Conservation (phyloP, 2,113 vertebrate genomes). For the Myrmophylax atrothorax region DNA sequence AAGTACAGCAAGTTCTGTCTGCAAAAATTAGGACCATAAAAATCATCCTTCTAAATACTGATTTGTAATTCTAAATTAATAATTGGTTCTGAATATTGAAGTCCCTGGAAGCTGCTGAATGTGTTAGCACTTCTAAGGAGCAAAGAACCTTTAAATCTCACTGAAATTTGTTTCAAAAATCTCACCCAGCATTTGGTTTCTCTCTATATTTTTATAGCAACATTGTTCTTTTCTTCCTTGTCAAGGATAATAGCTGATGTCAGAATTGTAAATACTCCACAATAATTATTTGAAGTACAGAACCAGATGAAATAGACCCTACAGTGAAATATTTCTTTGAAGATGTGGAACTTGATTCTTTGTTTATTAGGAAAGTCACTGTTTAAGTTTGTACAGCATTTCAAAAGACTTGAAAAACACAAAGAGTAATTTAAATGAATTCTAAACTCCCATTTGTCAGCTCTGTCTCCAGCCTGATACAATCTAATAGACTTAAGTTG, state of each 20-base stretch:
- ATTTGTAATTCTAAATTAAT: not conserved
- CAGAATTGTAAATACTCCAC: constrained; percentile 10
- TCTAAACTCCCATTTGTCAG: not conserved
- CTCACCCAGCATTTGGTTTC: not conserved
- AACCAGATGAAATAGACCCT: constrained; percentile 17
- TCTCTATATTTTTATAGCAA: not conserved
- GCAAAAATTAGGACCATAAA: not conserved
- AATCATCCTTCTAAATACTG: not conserved
- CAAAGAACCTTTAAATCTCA: not conserved
- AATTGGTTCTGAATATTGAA: not conserved
- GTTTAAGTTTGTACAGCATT: not conserved
- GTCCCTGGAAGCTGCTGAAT: not conserved
- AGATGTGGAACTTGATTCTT: not conserved
- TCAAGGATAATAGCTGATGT: constrained; percentile 10
- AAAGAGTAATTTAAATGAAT: not conserved
- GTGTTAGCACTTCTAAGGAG: not conserved
- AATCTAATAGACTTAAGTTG: not conserved
- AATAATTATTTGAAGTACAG: not conserved
- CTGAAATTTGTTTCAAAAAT: not conserved
- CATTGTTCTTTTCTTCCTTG: not conserved
- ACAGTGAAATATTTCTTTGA: constrained; percentile 21
- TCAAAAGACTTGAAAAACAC: not conserved
- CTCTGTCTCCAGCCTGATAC: not conserved
- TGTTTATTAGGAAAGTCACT: not conserved
- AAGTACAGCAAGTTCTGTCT: not conserved